phyloP scores from a whole-genome alignment of 2,888 invertebrate genomes.

The Caradrina kadenii region DNA sequence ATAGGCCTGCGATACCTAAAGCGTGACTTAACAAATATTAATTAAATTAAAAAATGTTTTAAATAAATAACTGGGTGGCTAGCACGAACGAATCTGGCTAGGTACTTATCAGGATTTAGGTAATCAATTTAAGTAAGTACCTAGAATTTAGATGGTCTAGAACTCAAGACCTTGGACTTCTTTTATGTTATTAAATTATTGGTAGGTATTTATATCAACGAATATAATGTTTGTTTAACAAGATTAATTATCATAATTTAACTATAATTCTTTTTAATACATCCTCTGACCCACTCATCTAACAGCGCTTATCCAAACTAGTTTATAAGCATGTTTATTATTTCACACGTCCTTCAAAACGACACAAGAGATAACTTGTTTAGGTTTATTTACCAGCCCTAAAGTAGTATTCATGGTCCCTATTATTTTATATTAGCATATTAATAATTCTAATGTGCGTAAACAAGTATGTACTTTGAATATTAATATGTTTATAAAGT shows the following conservation, averaged over 20 bases:
- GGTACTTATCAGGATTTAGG: too few species aligned
- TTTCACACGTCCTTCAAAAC: slow-evolving; percentile 28
- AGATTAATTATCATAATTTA: too few species aligned
- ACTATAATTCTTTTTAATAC: background rate
- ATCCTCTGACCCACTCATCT: slow-evolving; percentile 18
- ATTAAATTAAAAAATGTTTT: background rate
- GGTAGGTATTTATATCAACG: too few species aligned
- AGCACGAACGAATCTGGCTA: too few species aligned
- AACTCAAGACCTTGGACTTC: too few species aligned
- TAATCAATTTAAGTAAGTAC: too few species aligned
- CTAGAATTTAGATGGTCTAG: background rate
- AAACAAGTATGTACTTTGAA: slow-evolving; percentile 4
- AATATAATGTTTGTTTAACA: too few species aligned
- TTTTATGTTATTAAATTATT: too few species aligned
- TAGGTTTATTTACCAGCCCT: background rate
- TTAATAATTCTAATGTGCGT: slow-evolving; percentile 7
- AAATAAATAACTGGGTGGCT: background rate
- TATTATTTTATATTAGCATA: slow-evolving; percentile 19
- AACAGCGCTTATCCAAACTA: slow-evolving; percentile 15
- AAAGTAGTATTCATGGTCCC: background rate
- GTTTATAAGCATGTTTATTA: slow-evolving; percentile 5
- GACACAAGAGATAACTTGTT: slow-evolving; percentile 5
- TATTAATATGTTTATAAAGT: background rate
- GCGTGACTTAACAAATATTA: background rate
- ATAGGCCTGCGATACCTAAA: background rate